Base-by-base conservation (phyloP, 2,113 vertebrate genomes). In the Epinephelus moara region DNA sequence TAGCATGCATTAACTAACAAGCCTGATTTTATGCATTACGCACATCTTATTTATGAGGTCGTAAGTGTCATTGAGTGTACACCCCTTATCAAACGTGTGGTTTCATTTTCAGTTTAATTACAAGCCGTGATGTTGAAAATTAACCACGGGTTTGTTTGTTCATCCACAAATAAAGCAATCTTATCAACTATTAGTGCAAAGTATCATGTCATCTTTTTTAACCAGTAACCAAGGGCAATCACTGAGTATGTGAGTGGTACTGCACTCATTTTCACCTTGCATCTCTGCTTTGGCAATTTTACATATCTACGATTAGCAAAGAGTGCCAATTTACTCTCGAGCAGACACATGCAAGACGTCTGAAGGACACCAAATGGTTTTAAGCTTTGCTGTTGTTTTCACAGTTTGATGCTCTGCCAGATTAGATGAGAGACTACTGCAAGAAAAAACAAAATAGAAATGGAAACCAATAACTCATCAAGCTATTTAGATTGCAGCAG, bases 291-390 rank as follows among this genome's bases (percentile, higher is more conserved):
- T 64, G 55, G 62, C 57, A 88, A 69, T 83, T 50, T 82, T 33
- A 82, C 71, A 52, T 67, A 74, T 63, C 63, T 76, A n/a, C 80
- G 77, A 63, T 71, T 69, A 50, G 66, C 70, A 72, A 62, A 52
- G 15, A 45, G 55, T 47, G 81, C n/a, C 45, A 68, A 47, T 75
- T 72, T 61, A 59, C 25, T 57, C 30, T 70, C 19, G 6, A 75
- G 47, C 25, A 62, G 52, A 70, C 45, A 66, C 45, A 40, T 69
- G 30, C 18, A 49, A 55, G 19, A 64, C 21, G 56, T 61, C 23
- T 79, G 42, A 76, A 71, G 37, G 50, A 70, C 73, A 25, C 14
- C 1, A 0, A 42, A 64, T n/a, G 47, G 19, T 37, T 21, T 25
- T 68, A 47, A 56, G 59, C 33, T 69, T 37, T 62, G 33, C 9